Conservation (phyloP, 2,113 vertebrate species). For the Takifugu flavidus region DNA sequence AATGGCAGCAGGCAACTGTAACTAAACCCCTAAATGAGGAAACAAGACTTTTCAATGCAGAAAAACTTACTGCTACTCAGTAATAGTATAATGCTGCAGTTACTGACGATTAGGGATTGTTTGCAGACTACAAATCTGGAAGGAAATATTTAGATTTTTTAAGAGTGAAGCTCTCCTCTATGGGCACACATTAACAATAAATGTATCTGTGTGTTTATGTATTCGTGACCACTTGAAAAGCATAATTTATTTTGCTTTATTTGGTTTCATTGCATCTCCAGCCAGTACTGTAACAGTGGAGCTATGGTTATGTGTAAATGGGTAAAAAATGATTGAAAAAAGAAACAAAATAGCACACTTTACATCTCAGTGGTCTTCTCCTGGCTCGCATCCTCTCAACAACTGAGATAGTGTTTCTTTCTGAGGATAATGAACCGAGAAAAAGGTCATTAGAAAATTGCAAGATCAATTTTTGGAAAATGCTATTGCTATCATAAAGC, state of each 20-base stretch:
- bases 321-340: conserved; percentile 36
- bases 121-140: conserved; percentile 20
- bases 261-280: neutral
- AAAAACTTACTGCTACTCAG: neutral
- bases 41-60: conserved; percentile 37
- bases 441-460: conserved; percentile 67
- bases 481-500: conserved; percentile 64
- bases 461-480: conserved; percentile 58
- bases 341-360: neutral
- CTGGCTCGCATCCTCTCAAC: conserved; percentile 48
- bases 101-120: conserved; percentile 25
- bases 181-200: conserved; percentile 25
- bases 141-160: conserved; percentile 10
- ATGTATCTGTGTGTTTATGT: neutral
- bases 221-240: neutral
- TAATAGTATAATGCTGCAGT: conserved; percentile 8
- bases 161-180: conserved; percentile 23
- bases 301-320: conserved; percentile 33
- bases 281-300: neutral
- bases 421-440: conserved; percentile 69
- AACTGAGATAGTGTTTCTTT: conserved; percentile 35
- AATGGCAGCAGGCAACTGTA: conserved; percentile 60
- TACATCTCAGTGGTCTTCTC: conserved; percentile 32
- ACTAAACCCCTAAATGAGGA: conserved; percentile 53
- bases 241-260: neutral